Percentiles rank a stretch among this genome's conserved stretches.
Conservation (phyloP, 2,113 vertebrate species). For the Ondatra zibethicus region DNA sequence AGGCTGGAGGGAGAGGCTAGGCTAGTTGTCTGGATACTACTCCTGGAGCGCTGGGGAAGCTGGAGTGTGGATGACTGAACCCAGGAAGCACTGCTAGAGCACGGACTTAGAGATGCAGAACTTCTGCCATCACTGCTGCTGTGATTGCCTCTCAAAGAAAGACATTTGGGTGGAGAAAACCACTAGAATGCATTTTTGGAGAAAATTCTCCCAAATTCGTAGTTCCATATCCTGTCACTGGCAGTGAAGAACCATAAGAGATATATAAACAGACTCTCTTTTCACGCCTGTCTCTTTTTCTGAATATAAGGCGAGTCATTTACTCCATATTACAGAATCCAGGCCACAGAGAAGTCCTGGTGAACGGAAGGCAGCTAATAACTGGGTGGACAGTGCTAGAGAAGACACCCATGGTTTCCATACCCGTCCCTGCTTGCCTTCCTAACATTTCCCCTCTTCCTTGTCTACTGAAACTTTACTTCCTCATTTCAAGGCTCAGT, state of each 20-base stretch:
- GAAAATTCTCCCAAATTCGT: not conserved
- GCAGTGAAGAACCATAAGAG: not conserved
- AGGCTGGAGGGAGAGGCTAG: not conserved
- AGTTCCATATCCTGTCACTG: not conserved
- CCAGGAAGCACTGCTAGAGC: not conserved
- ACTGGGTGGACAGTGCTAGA: not conserved
- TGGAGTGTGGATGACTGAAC: not conserved
- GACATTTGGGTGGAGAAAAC: not conserved
- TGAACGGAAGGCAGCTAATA: not conserved
- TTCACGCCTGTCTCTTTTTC: not conserved
- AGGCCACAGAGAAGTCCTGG: not conserved
- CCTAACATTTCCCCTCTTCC: not conserved
- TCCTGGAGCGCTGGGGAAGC: not conserved
- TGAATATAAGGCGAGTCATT: not conserved
- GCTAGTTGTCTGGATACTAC: too few species aligned
- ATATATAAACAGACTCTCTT: not conserved
- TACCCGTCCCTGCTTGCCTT: not conserved
- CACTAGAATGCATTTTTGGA: not conserved
- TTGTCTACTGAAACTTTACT: slow-evolving; percentile 4
- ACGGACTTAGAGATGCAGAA: not conserved
- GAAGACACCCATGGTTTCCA: not conserved
- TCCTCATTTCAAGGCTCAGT: slow-evolving; percentile 15
- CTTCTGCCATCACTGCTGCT: not conserved
- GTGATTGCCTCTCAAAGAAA: not conserved
- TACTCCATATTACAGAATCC: slow-evolving; percentile 21